Evolutionary conservation across 2,797 vertebrate species (phyloP).

Genomic region (Distichodus sexfasciatus): DNA sequence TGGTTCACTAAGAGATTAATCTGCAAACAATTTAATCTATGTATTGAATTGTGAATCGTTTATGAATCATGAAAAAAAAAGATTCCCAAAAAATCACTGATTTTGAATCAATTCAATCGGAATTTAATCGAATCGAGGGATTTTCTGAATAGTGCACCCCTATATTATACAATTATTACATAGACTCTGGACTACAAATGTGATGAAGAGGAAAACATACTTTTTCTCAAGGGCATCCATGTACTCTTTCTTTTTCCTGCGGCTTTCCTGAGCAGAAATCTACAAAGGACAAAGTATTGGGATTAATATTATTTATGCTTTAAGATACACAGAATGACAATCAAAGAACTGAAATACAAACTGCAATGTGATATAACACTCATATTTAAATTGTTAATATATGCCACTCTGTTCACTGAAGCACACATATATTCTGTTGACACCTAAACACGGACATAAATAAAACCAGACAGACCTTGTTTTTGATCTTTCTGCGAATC

Average conservation of each 20-base stretch:
- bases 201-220: slow-evolving; percentile 61
- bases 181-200: background rate
- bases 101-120: no score
- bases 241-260: slow-evolving; percentile 99
- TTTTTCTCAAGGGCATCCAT: slow-evolving; percentile 98
- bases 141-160: background rate
- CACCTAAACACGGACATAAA: background rate
- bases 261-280: slow-evolving; percentile 98
- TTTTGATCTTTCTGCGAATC: slow-evolving; percentile 98
- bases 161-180: background rate
- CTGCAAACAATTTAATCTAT: no score
- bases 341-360: background rate
- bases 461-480: slow-evolving; percentile 78
- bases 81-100: no score
- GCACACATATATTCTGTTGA: no score
- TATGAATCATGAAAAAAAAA: no score
- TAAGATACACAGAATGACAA: no score
- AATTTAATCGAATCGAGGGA: no score
- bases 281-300: slow-evolving; percentile 54
- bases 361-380: background rate
- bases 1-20: no score
- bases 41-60: no score
- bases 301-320: no score
- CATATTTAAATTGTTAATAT: no score
- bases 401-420: no score